A percentile compares a stretch with the other conserved stretches of the same genome.
These are phyloP conservation scores for Bellardia bayeri DNA, from an alignment of 2,888 invertebrate genomes.

Conservation along the genomic window DNA sequence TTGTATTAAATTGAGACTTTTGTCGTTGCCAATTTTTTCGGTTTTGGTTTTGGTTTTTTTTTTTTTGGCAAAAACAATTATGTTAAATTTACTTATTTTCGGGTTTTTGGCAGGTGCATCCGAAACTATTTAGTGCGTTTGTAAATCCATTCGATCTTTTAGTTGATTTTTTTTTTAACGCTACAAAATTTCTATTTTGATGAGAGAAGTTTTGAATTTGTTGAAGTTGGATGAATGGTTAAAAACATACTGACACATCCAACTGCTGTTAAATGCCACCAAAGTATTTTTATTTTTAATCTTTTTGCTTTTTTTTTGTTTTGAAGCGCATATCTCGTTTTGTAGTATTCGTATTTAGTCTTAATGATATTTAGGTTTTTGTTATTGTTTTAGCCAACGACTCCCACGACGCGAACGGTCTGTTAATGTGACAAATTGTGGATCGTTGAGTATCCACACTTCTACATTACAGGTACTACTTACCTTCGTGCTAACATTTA, in stretches of 20 bases:
- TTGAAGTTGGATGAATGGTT: slow-evolving; percentile 14
- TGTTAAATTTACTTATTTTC: too few relatives aligned
- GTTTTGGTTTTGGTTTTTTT: neutral
- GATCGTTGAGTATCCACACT: slow-evolving; percentile 33
- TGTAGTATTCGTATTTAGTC: slow-evolving; percentile 24
- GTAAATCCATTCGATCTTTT: neutral
- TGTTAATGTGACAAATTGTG: slow-evolving; percentile 8
- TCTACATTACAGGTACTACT: neutral
- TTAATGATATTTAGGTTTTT: neutral
- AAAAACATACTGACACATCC: slow-evolving; percentile 23
- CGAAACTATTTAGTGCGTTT: neutral
- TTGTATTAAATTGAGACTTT: neutral
- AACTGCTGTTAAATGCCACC: neutral
- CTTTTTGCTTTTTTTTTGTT: neutral
- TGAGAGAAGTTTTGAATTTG: slow-evolving; percentile 2
- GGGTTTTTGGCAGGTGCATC: neutral
- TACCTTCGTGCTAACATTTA: neutral
- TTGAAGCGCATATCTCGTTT: slow-evolving; percentile 19
- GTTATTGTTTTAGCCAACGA: slow-evolving; percentile 25
- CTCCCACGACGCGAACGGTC: slow-evolving; percentile 20
- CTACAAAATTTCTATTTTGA: neutral
- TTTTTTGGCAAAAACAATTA: neutral
- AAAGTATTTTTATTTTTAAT: slow-evolving; percentile 25
- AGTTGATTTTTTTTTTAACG: slow-evolving; percentile 1
- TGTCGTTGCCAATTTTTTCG: slow-evolving; percentile 41